Conservation (phyloP, 2,888 invertebrate genomes). For the Andrena dorsata region DNA sequence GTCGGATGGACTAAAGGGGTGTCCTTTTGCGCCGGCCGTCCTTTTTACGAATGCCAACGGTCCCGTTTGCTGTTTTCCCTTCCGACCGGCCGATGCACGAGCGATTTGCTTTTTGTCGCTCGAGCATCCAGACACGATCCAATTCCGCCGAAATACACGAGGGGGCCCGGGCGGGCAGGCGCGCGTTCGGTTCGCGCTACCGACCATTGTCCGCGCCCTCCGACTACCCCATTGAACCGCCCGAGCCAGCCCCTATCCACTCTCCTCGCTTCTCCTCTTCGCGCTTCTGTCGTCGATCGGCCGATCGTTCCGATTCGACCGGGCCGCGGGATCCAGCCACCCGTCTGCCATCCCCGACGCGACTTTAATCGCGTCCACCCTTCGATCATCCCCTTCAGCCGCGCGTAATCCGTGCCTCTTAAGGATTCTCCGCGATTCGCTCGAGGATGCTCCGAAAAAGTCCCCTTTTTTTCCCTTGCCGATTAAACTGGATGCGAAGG, state of each 20-base stretch:
- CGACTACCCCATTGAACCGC: constrained; percentile 42
- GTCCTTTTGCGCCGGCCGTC: constrained; percentile 41
- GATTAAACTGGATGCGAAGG: constrained; percentile 6
- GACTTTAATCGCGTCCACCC: constrained; percentile 25
- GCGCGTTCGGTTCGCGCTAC: constrained; percentile 42
- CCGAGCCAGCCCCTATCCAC: constrained; percentile 11
- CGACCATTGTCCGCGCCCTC: constrained; percentile 50
- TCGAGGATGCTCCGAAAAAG: constrained; percentile 30
- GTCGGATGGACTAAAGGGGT: constrained; percentile 7
- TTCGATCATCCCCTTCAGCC: constrained; percentile 26
- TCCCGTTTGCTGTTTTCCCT: constrained; percentile 41
- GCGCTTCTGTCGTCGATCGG: neutral
- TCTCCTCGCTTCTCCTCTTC: constrained; percentile 14
- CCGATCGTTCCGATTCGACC: constrained; percentile 33
- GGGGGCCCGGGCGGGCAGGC: constrained; percentile 10
- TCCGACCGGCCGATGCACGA: constrained; percentile 38
- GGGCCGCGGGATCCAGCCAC: neutral
- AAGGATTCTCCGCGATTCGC: constrained; percentile 25
- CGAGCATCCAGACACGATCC: constrained; percentile 58
- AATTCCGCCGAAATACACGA: constrained; percentile 59
- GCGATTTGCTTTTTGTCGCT: constrained; percentile 64
- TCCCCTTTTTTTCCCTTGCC: constrained; percentile 12
- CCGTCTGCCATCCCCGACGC: constrained; percentile 7
- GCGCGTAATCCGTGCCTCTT: constrained; percentile 19
- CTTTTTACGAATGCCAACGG: constrained; percentile 44